Evolutionary conservation across 2,888 invertebrate genomes (phyloP), one percentile per base, ranked within the genome.

Genomic region (Orthosia gothica): DNA sequence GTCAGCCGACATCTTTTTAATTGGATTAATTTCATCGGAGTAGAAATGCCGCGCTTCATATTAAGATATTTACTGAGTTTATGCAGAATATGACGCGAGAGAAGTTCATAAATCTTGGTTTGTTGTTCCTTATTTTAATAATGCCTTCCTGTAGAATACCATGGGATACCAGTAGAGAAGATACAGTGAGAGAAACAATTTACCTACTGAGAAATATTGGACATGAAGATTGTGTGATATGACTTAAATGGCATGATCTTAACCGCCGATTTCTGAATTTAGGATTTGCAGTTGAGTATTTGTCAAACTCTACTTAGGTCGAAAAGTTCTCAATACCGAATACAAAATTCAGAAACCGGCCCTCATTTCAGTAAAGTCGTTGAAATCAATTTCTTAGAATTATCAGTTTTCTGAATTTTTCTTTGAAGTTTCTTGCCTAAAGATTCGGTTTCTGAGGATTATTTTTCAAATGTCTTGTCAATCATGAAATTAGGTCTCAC

Each of bases 1-100:
- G 62, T 82, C 74, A 54, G 40, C 63, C 79, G 69, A 45, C 59
- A 64, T 82, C 67, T 69, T 77, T 82, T 82, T 74, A 82, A 82
- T 82, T 82, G 82, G 79, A 79, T 74, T 82, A 74, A 59, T 32
- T 55, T 74, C 61, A 70, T 70, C n/a, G 52, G 47, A 63, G 78
- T 63, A 72, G 32, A 59, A 65, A 73, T 65, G 57, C 74, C 61
- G 64, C 54, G 50, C 5, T 52, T 5, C 18, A 57, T 26, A 68
- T 61, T 52, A 61, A 64, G 68, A 57, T 79, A 66, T 74, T 64
- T 50, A 49, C 63, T 5, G 50, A 65, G 62, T 50, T 74, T 12
- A 16, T 52, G 16, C n/a, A n/a, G 12, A 32, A 12, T 32, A 62
- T 20, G 52, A 50, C n/a, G 50, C 18, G 40, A 23, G 15, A 59